These are phyloP conservation scores for Channa argus DNA, from an alignment of 2,113 vertebrate genomes.

Conservation along the genomic window DNA sequence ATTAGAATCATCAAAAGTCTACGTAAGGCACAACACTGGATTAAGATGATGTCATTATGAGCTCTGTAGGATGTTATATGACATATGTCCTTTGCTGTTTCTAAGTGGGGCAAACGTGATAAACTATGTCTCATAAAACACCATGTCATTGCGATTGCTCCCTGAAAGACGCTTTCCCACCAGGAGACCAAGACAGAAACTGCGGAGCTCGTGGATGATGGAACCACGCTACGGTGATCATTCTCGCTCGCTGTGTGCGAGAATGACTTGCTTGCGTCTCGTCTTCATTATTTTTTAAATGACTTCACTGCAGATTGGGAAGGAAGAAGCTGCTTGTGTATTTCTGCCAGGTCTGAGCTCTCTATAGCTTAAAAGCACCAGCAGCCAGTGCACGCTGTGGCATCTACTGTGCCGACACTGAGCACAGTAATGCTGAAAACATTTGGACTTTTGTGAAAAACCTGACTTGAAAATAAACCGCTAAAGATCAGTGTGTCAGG, in stretches of 20 bases:
- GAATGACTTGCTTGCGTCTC: slow-evolving; percentile 26
- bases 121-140: slow-evolving; percentile 17
- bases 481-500: slow-evolving; percentile 13
- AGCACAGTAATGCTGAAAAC: slow-evolving; percentile 14
- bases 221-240: slow-evolving; percentile 13
- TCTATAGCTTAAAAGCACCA: slow-evolving; percentile 1
- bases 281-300: slow-evolving; percentile 57
- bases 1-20: background rate
- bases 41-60: slow-evolving; percentile 9
- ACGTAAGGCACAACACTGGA: background rate
- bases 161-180: slow-evolving; percentile 5
- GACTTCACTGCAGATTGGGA: slow-evolving; percentile 9
- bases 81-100: slow-evolving; percentile 14
- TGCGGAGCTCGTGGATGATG: slow-evolving; percentile 2
- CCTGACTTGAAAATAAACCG: slow-evolving; percentile 24
- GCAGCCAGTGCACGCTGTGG: background rate
- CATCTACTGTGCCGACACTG: background rate
- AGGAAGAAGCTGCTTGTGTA: slow-evolving; percentile 3
- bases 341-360: slow-evolving; percentile 8
- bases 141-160: background rate
- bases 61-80: slow-evolving; percentile 22
- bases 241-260: background rate
- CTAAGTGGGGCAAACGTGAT: slow-evolving; percentile 34
- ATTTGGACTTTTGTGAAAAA: slow-evolving; percentile 13
- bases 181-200: slow-evolving; percentile 1